phyloP scores from a whole-genome alignment of 2,113 vertebrate species.

The Maccullochella peelii region DNA sequence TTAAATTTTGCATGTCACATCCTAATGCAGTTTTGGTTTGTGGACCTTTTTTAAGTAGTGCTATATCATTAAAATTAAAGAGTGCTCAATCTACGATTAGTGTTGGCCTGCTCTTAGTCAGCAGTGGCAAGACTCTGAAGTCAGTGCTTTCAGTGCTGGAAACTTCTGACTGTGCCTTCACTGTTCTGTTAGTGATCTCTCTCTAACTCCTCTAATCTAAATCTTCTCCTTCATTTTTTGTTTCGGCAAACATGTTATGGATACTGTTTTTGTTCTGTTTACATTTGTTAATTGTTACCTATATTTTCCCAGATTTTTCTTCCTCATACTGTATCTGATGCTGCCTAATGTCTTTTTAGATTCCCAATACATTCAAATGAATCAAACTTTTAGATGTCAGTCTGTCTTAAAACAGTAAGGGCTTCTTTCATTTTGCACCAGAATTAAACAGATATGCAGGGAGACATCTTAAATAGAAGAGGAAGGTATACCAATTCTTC shows the following conservation, averaged over 20 bases:
- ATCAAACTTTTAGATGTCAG: not conserved
- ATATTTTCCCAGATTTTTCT: not conserved
- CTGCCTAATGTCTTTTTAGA: not conserved
- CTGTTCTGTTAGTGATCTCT: constrained; percentile 8
- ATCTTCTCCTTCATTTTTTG: not conserved
- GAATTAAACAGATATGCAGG: not conserved
- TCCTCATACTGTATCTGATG: not conserved
- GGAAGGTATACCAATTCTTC: not conserved
- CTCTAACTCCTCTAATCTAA: not conserved
- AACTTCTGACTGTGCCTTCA: constrained; percentile 14
- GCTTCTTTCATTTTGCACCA: constrained; percentile 5
- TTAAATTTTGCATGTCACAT: constrained; percentile 55
- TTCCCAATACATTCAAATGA: constrained; percentile 4
- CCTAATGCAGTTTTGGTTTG: constrained; percentile 68
- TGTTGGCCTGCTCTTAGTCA: constrained; percentile 71
- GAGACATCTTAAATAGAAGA: not conserved
- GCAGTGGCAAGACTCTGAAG: constrained; percentile 52
- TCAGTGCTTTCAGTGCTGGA: constrained; percentile 43
- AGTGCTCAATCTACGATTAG: constrained; percentile 72
- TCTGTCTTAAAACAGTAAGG: not conserved
- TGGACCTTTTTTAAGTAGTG: constrained; percentile 57
- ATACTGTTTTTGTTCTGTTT: not conserved
- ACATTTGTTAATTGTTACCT: not conserved
- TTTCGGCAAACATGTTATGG: not conserved
- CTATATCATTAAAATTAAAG: constrained; percentile 79